phyloP scores from a whole-genome alignment of 92 coral and sea anemone species.

The Bergia sp. region DNA sequence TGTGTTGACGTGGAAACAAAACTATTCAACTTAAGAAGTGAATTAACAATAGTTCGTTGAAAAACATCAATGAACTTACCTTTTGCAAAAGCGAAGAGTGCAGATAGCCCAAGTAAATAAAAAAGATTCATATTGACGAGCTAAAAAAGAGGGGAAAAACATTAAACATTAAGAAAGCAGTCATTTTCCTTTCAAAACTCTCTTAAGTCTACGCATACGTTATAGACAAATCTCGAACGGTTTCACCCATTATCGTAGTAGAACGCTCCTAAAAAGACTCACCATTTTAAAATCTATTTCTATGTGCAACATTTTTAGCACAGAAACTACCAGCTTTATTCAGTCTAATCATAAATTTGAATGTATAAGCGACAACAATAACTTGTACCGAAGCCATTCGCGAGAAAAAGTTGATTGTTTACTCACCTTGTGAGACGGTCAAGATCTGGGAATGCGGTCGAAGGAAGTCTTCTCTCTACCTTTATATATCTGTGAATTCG shows the following conservation, averaged over 20 bases:
- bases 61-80: slow-evolving; percentile 14
- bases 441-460: background rate
- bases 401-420: background rate
- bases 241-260: background rate
- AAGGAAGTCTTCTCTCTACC: background rate
- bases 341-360: background rate
- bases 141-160: background rate
- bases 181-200: background rate
- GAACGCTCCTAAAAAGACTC: background rate
- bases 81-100: slow-evolving; percentile 15
- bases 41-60: background rate
- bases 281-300: background rate
- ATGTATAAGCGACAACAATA: background rate
- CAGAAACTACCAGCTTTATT: background rate
- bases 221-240: background rate
- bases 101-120: slow-evolving; percentile 3
- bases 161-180: background rate
- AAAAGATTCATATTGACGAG: slow-evolving; percentile 27
- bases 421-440: background rate
- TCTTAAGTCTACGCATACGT: background rate
- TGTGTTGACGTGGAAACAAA: too few species aligned
- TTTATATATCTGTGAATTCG: slow-evolving; percentile 29
- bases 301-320: background rate
- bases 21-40: background rate
- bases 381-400: background rate